Evolutionary conservation across 2,888 invertebrate species (phyloP).

Genomic region (Tachina fera): DNA sequence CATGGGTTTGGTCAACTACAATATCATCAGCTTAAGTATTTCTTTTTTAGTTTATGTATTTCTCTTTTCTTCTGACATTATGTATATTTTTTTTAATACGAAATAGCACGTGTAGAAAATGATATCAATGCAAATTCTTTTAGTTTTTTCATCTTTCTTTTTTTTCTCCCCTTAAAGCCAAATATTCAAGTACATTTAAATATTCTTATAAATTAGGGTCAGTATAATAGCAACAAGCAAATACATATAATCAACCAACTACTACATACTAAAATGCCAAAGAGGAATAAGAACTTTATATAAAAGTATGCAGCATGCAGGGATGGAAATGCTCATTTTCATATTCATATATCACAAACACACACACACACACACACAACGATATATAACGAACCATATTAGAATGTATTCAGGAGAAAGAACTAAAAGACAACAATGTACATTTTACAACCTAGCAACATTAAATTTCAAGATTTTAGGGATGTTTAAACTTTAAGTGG

Average conservation of each 20-base stretch:
- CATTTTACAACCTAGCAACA: too few relatives aligned
- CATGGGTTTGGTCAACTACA: constrained; percentile 57
- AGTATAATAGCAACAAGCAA: constrained; percentile 27
- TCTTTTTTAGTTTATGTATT: background rate
- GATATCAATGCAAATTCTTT: constrained; percentile 46
- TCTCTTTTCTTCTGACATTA: constrained; percentile 6
- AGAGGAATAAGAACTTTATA: constrained; percentile 16
- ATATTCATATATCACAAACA: too few relatives aligned
- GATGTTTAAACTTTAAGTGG: too few relatives aligned
- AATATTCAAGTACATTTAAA: constrained; percentile 56
- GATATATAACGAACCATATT: too few relatives aligned
- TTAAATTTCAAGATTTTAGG: too few relatives aligned
- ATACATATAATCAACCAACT: background rate
- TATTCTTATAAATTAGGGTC: constrained; percentile 64
- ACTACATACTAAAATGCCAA: background rate
- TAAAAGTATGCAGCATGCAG: background rate
- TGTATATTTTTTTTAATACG: background rate
- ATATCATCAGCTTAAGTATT: constrained; percentile 46
- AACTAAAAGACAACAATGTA: too few relatives aligned
- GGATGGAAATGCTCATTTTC: too few relatives aligned
- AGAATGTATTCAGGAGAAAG: too few relatives aligned
- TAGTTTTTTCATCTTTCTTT: background rate
- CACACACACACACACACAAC: too few relatives aligned
- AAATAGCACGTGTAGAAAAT: background rate
- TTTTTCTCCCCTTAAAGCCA: constrained; percentile 4